A percentile compares a stretch with the other conserved stretches of the same genome.
These are phyloP conservation scores for Tetramorium parvispinum DNA, from an alignment of 1,140 invertebrate species.

Conservation along the genomic window DNA sequence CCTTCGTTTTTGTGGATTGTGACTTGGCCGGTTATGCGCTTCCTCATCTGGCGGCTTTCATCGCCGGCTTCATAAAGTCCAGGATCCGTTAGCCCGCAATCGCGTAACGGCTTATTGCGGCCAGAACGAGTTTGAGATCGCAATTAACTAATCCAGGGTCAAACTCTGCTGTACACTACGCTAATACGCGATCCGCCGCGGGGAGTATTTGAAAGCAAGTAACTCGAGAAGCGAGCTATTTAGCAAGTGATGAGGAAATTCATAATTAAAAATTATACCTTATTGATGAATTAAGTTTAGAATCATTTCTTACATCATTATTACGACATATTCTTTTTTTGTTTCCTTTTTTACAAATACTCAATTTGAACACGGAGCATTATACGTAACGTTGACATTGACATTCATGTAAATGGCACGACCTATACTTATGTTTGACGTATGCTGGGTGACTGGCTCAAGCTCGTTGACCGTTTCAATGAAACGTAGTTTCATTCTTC, in stretches of 20 bases:
- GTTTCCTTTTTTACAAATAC: background rate
- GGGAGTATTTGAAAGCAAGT: background rate
- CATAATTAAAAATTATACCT: background rate
- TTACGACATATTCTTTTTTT: background rate
- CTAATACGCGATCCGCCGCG: background rate
- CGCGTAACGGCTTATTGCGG: background rate
- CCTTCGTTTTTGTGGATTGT: too few species aligned
- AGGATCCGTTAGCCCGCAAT: background rate
- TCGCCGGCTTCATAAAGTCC: background rate
- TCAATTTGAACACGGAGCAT: constrained; percentile 2
- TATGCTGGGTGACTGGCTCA: background rate
- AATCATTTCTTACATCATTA: background rate
- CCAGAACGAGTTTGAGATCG: background rate
- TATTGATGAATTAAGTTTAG: background rate
- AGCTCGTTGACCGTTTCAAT: constrained; percentile 8
- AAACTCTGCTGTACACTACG: background rate
- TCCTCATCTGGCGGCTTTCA: background rate
- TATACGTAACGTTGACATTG: background rate
- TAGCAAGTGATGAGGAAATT: background rate
- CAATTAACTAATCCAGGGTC: background rate
- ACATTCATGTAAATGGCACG: background rate
- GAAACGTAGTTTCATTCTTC: constrained; percentile 25
- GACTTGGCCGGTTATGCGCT: too few species aligned
- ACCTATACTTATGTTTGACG: background rate
- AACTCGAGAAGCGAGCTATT: background rate